phyloP scores from a whole-genome alignment of 2,113 vertebrate genomes.

The Echinops telfairi region DNA sequence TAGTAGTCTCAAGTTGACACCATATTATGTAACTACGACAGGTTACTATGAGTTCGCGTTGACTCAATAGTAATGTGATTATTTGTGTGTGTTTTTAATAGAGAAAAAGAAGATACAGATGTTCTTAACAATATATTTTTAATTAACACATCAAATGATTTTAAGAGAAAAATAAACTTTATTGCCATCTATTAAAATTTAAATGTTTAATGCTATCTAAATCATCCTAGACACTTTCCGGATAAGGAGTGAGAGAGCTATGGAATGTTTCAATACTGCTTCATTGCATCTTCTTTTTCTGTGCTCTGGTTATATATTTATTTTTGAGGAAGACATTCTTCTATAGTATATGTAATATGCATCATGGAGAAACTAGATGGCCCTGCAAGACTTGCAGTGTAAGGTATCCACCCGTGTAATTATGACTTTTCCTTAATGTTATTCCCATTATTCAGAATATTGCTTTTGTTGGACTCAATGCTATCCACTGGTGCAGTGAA shows the following conservation, averaged over 20 bases:
- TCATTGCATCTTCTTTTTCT: slow-evolving; percentile 29
- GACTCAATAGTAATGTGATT: too few relatives aligned
- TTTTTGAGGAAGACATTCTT: slow-evolving; percentile 32
- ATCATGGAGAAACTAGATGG: slow-evolving; percentile 35
- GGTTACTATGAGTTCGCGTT: too few relatives aligned
- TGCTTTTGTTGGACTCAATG: slow-evolving; percentile 76
- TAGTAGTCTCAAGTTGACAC: too few relatives aligned
- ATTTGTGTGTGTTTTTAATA: background rate
- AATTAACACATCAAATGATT: slow-evolving; percentile 65
- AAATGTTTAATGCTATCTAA: slow-evolving; percentile 29
- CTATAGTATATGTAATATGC: background rate
- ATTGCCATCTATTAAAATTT: background rate
- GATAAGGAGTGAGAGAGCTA: background rate
- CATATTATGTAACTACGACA: too few relatives aligned
- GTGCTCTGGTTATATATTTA: slow-evolving; percentile 36
- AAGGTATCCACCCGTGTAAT: slow-evolving; percentile 73
- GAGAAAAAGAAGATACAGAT: background rate
- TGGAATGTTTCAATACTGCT: slow-evolving; percentile 24
- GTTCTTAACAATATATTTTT: slow-evolving; percentile 58
- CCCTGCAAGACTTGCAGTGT: slow-evolving; percentile 54
- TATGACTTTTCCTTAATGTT: slow-evolving; percentile 70
- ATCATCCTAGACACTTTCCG: background rate
- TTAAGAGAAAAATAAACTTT: slow-evolving; percentile 26
- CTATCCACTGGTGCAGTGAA: slow-evolving; percentile 66
- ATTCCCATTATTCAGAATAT: slow-evolving; percentile 61